Evolutionary conservation across 2,113 vertebrate species (phyloP).

Genomic region (Dasyprocta punctata): DNA sequence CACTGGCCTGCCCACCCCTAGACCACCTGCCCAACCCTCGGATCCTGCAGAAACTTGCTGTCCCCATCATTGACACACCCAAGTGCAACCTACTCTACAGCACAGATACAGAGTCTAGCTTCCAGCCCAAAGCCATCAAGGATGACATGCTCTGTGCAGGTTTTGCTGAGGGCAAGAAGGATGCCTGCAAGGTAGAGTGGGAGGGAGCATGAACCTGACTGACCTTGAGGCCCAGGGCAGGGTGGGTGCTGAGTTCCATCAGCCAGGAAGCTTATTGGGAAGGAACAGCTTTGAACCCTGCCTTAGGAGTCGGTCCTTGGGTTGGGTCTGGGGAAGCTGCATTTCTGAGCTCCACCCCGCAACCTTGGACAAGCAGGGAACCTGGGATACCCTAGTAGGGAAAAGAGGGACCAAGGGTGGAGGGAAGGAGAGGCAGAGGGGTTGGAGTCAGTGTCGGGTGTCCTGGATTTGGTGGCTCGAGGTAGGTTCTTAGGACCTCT

Average conservation of each 20-base stretch:
- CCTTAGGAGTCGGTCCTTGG: not conserved
- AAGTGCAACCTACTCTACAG: slow-evolving; percentile 80
- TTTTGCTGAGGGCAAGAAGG: slow-evolving; percentile 80
- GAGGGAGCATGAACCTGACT: not conserved
- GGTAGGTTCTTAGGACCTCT: not conserved
- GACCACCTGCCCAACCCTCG: slow-evolving; percentile 74
- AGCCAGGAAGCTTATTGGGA: not conserved
- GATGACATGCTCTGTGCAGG: slow-evolving; percentile 83
- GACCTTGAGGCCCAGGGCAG: not conserved
- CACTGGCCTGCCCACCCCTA: not conserved
- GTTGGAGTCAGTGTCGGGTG: not conserved
- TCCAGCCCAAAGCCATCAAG: slow-evolving; percentile 70
- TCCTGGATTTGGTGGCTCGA: not conserved
- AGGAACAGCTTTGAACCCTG: too few species aligned
- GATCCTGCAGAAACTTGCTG: slow-evolving; percentile 78
- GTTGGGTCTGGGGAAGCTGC: not conserved
- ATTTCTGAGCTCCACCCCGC: not conserved
- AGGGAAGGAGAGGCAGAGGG: not conserved
- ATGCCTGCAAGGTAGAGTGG: slow-evolving; percentile 83
- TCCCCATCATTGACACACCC: slow-evolving; percentile 77
- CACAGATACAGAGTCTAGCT: not conserved
- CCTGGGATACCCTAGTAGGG: not conserved
- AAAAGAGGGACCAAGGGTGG: not conserved
- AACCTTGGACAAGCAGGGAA: not conserved
- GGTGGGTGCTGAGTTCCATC: not conserved